phyloP scores from a whole-genome alignment of 2,797 vertebrate species.

The Distichodus sexfasciatus region DNA sequence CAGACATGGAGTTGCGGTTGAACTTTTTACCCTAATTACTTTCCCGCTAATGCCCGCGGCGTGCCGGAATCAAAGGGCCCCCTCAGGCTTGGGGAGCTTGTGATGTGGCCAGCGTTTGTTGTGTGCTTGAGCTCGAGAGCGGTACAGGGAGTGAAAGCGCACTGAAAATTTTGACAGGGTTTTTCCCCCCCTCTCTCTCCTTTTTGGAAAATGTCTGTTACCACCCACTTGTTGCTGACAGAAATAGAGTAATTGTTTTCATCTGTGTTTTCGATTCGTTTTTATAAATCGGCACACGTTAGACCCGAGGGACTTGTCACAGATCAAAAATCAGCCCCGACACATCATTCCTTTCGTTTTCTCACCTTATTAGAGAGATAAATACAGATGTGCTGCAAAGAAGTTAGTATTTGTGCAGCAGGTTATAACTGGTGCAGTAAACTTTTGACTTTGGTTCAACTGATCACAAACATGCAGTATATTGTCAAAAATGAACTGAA shows the following conservation, averaged over 20 bases:
- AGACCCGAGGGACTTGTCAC: slow-evolving; percentile 54
- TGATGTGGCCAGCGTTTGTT: slow-evolving; percentile 92
- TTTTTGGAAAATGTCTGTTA: slow-evolving; percentile 76
- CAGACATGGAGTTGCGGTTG: slow-evolving; percentile 84
- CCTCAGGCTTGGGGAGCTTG: slow-evolving; percentile 82
- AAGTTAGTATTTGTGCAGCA: no score
- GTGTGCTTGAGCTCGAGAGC: slow-evolving; percentile 73
- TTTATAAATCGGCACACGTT: slow-evolving; percentile 80
- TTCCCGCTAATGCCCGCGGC: slow-evolving; percentile 89
- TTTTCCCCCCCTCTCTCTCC: slow-evolving; percentile 51
- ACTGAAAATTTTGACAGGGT: slow-evolving; percentile 78
- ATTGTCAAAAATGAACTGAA: no score
- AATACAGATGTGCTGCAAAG: no score
- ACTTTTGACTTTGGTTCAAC: no score
- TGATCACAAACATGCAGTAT: no score
- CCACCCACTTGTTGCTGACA: slow-evolving; percentile 86
- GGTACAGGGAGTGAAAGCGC: slow-evolving; percentile 60
- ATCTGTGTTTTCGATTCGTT: slow-evolving; percentile 72
- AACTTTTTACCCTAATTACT: slow-evolving; percentile 99
- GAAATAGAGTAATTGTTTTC: slow-evolving; percentile 89
- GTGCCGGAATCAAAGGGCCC: slow-evolving; percentile 88
- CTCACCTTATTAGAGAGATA: background rate
- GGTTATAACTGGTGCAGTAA: no score
- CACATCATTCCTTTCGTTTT: background rate
- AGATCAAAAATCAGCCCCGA: slow-evolving; percentile 41